Conservation (phyloP, 2,113 vertebrate species). For the Callospermophilus lateralis region DNA sequence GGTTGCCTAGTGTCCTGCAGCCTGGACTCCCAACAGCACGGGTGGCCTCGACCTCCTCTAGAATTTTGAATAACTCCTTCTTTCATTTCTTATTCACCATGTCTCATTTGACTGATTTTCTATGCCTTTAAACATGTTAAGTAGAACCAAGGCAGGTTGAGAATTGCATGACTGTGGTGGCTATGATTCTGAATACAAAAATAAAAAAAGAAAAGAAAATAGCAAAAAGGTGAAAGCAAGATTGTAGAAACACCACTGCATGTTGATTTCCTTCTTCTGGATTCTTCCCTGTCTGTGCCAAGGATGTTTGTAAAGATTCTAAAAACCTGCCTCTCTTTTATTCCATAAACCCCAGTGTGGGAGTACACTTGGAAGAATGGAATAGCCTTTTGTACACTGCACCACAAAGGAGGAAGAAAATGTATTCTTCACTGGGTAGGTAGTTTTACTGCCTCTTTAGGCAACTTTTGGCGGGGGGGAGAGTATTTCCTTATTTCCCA, state of each 20-base stretch:
- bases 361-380: not conserved
- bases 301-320: constrained; percentile 4
- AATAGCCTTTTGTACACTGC: not conserved
- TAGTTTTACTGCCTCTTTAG: not conserved
- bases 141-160: not conserved
- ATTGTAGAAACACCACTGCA: not conserved
- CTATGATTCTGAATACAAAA: not conserved
- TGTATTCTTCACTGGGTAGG: accelerated
- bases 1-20: accelerated
- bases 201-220: not conserved
- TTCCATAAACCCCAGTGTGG: not conserved
- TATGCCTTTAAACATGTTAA: not conserved
- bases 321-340: not conserved
- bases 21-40: not conserved
- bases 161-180: not conserved
- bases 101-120: not conserved
- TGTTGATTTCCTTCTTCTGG: constrained; percentile 28
- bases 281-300: not conserved
- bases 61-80: not conserved
- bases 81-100: constrained; percentile 2
- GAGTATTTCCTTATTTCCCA: not conserved
- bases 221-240: not conserved
- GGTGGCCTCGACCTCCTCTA: not conserved
- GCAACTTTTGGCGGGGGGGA: not conserved
- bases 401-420: not conserved